Conservation (phyloP, 2,888 invertebrate genomes). For the Agrilus cyanescens region DNA sequence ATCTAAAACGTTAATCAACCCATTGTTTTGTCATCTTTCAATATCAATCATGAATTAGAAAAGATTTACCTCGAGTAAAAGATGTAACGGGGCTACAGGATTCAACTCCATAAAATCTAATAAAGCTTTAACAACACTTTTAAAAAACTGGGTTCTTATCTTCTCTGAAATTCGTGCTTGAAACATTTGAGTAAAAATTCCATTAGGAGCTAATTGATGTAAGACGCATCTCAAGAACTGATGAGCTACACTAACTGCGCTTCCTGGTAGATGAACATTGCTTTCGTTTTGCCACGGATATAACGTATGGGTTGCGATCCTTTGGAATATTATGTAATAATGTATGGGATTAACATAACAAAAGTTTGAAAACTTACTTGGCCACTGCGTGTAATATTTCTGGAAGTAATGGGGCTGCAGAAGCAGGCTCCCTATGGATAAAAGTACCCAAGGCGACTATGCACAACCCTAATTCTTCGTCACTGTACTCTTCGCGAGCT, state of each 20-base stretch:
- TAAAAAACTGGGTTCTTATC: conserved; percentile 75
- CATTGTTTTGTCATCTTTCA: conserved; percentile 1
- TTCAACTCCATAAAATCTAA: conserved; percentile 94
- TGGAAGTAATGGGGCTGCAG: conserved; percentile 89
- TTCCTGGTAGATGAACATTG: conserved; percentile 82
- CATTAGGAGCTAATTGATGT: conserved; percentile 93
- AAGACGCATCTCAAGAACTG: conserved; percentile 94
- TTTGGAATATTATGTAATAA: conserved; percentile 23
- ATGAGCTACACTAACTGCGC: conserved; percentile 89
- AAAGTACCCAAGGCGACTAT: conserved; percentile 91
- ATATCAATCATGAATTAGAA: too few species aligned
- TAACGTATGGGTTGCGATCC: conserved; percentile 63
- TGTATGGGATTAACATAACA: not conserved
- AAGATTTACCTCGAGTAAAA: conserved; percentile 63
- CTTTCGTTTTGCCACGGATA: conserved; percentile 86
- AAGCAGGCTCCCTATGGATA: conserved; percentile 87
- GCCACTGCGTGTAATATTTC: conserved; percentile 82
- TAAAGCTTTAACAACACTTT: conserved; percentile 84
- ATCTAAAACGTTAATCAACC: conserved; percentile 38
- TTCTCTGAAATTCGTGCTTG: conserved; percentile 66
- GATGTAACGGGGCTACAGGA: conserved; percentile 85
- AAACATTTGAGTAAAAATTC: conserved; percentile 92
- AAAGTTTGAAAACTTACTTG: conserved; percentile 49
- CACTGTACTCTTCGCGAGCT: conserved; percentile 83
- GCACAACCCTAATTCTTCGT: conserved; percentile 90